Percentiles rank a stretch among this genome's conserved stretches.
Conservation (phyloP, 2,113 vertebrate genomes). For the Petaurus breviceps region DNA sequence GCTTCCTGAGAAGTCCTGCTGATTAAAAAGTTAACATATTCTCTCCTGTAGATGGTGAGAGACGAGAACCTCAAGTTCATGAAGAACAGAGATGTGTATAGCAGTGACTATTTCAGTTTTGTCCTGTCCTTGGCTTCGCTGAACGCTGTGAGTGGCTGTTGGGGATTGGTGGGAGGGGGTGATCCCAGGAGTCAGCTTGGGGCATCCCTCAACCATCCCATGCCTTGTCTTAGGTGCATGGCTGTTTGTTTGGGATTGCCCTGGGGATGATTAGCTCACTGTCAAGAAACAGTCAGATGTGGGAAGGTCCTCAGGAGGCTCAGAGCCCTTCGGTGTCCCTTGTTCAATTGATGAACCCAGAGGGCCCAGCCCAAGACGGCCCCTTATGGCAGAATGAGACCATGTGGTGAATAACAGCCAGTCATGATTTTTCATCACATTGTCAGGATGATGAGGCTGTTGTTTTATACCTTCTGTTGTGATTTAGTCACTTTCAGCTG, state of each 20-base stretch:
- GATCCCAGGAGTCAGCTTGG: not conserved
- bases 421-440: not conserved
- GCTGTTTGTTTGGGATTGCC: not conserved
- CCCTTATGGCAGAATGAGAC: not conserved
- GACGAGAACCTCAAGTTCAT: constrained; percentile 99
- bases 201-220: not conserved
- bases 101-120: constrained; percentile 99
- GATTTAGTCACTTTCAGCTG: not conserved
- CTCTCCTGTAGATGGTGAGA: constrained; percentile 92
- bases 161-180: not conserved
- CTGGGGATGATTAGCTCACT: too few species aligned
- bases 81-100: constrained; percentile 99
- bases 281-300: too few species aligned
- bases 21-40: constrained; percentile 56
- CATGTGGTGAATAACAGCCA: too few species aligned
- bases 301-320: not conserved
- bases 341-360: too few species aligned
- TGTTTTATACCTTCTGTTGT: not conserved
- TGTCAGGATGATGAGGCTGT: not conserved
- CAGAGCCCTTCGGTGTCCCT: too few species aligned
- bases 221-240: not conserved
- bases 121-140: constrained; percentile 95
- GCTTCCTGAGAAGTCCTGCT: not conserved
- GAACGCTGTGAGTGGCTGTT: constrained; percentile 90
- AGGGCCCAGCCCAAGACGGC: not conserved